phyloP scores from a whole-genome alignment of 2,888 invertebrate genomes.

The Nebria brevicollis region DNA sequence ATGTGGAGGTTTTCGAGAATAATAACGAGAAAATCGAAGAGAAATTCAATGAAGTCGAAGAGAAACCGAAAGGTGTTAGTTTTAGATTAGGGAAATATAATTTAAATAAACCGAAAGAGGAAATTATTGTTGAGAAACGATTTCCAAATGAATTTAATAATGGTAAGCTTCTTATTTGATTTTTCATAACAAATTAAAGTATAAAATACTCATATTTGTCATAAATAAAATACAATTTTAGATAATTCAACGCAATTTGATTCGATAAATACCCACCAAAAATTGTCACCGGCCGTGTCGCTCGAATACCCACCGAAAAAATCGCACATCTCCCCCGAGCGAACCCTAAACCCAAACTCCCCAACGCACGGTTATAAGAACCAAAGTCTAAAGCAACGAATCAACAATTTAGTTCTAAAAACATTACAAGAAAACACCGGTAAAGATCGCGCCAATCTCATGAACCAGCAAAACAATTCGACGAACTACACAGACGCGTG shows the following conservation, averaged over 20 bases:
- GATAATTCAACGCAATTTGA: conserved; percentile 36
- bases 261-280: conserved; percentile 54
- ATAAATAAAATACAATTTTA: conserved; percentile 20
- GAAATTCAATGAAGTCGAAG: conserved; percentile 25
- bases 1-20: conserved; percentile 18
- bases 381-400: conserved; percentile 86
- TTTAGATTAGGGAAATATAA: conserved; percentile 47
- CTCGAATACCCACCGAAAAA: conserved; percentile 37
- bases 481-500: conserved; percentile 71
- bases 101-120: conserved; percentile 24
- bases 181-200: too few species aligned
- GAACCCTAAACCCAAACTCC: conserved; percentile 38
- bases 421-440: conserved; percentile 88
- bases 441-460: conserved; percentile 65
- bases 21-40: conserved; percentile 22
- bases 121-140: conserved; percentile 15
- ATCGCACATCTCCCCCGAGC: conserved; percentile 38
- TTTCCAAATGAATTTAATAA: conserved; percentile 33
- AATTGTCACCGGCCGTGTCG: conserved; percentile 61
- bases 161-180: conserved; percentile 2
- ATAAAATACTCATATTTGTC: too few species aligned
- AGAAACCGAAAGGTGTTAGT: conserved; percentile 46
- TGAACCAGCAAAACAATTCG: conserved; percentile 55
- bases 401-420: conserved; percentile 87
- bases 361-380: conserved; percentile 66